phyloP scores from a whole-genome alignment of 2,888 invertebrate species.

The Heliothis peltigera region DNA sequence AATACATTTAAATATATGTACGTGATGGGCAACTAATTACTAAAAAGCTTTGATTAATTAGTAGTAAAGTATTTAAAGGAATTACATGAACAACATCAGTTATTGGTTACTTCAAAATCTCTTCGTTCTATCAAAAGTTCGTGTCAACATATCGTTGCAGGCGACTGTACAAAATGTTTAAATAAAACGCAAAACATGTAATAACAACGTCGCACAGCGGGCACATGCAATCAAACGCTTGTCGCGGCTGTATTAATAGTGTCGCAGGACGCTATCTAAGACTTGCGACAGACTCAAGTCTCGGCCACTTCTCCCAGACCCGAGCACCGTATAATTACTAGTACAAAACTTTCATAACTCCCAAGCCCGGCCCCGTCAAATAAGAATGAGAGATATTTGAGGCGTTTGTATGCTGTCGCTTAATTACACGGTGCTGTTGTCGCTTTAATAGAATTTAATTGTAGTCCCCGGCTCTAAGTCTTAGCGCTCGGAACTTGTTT shows the following conservation, averaged over 20 bases:
- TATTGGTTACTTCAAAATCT: too few species aligned
- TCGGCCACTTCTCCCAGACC: conserved; percentile 56
- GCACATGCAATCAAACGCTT: conserved; percentile 82
- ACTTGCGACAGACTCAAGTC: conserved; percentile 60
- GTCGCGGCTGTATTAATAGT: conserved; percentile 78
- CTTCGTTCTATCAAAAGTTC: neutral
- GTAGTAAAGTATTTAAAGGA: too few species aligned
- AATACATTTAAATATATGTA: too few species aligned
- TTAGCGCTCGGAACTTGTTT: conserved; percentile 70
- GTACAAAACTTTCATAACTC: conserved; percentile 84
- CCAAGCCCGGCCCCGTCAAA: conserved; percentile 71
- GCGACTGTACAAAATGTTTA: conserved; percentile 55
- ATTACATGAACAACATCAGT: too few species aligned
- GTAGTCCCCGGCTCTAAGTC: conserved; percentile 68
- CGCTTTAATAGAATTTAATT: conserved; percentile 88
- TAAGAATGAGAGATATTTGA: conserved; percentile 87
- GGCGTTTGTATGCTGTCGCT: conserved; percentile 78
- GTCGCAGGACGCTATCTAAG: conserved; percentile 81
- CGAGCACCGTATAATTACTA: conserved; percentile 80
- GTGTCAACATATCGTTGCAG: neutral
- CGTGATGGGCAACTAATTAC: too few species aligned
- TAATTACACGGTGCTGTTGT: conserved; percentile 83
- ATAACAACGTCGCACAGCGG: conserved; percentile 74
- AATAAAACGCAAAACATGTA: conserved; percentile 69
- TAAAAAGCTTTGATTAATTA: too few species aligned